These are phyloP conservation scores for Drosophila hydei DNA, from an alignment of 1,140 invertebrate species.

Conservation along the genomic window DNA sequence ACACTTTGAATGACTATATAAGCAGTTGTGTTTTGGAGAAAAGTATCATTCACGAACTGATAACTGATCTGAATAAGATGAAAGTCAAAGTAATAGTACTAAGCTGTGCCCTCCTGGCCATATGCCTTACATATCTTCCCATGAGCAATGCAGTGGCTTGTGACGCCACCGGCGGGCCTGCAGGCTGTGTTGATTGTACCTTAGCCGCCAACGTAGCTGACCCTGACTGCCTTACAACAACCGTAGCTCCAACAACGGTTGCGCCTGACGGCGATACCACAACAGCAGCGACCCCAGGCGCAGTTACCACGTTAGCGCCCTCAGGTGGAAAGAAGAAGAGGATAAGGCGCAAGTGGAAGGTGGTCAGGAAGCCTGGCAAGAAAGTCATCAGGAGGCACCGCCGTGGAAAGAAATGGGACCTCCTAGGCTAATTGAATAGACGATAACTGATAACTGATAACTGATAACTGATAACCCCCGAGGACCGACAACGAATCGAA, in stretches of 20 bases:
- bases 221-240: background rate
- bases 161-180: background rate
- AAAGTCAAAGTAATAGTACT: conserved; percentile 2
- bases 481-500: too few species aligned
- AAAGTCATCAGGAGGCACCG: conserved; percentile 1
- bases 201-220: too few species aligned
- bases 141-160: background rate
- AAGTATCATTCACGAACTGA: conserved; percentile 13
- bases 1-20: conserved; percentile 8
- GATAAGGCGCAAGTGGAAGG: background rate
- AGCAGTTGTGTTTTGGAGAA: background rate
- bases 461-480: too few species aligned
- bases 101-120: conserved; percentile 15
- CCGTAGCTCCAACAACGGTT: background rate
- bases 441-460: too few species aligned
- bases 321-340: background rate
- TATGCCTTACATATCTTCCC: conserved; percentile 12
- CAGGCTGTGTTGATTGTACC: background rate
- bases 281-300: background rate
- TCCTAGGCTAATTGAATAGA: background rate
- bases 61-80: conserved; percentile 11
- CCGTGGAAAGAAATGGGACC: background rate
- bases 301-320: too few species aligned
- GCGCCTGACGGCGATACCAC: background rate
- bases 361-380: background rate